phyloP scores from a whole-genome alignment of 2,113 vertebrate species.

The Labeo rohita region DNA sequence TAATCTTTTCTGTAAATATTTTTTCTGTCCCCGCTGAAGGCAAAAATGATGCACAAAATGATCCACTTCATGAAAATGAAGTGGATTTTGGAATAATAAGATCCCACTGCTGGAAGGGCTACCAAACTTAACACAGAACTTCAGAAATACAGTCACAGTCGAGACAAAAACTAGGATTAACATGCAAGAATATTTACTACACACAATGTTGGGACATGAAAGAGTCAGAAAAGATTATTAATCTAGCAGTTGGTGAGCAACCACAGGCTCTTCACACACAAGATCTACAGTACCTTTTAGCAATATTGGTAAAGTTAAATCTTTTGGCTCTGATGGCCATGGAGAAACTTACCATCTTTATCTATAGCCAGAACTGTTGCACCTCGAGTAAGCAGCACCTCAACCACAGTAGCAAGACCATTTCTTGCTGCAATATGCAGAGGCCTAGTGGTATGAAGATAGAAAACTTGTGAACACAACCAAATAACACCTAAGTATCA shows the following conservation, averaged over 20 bases:
- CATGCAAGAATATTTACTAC: background rate
- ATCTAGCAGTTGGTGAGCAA: background rate
- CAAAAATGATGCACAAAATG: background rate
- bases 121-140: too few species aligned
- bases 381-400: constrained; percentile 93
- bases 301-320: background rate
- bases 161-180: background rate
- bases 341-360: constrained; percentile 83
- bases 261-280: background rate
- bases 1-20: background rate
- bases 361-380: constrained; percentile 96
- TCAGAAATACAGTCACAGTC: too few species aligned
- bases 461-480: background rate
- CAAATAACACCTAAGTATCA: background rate
- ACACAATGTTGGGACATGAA: background rate
- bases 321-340: background rate
- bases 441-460: constrained; percentile 77
- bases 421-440: constrained; percentile 97
- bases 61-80: too few species aligned
- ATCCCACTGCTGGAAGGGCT: too few species aligned
- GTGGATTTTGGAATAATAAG: too few species aligned
- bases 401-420: constrained; percentile 92
- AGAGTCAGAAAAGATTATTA: background rate
- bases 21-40: background rate
- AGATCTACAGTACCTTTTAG: background rate